Evolutionary conservation across 2,797 vertebrate species (phyloP).

Genomic region (Gallirallus australis): DNA sequence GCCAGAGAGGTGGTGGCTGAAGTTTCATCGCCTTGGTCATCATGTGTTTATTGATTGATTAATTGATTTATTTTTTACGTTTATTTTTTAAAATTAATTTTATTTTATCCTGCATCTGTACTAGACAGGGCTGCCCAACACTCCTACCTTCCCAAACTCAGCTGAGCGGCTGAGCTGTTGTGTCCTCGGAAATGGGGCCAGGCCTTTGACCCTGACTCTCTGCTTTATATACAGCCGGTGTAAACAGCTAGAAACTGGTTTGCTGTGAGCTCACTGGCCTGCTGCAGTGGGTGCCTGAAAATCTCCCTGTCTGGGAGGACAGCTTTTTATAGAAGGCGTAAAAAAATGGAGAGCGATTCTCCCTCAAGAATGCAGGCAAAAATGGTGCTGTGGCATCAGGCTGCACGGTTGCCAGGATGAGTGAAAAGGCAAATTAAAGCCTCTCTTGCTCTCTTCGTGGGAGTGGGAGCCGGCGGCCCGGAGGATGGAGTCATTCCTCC

Average conservation of each 20-base stretch:
- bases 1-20: background rate
- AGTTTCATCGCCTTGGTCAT: rapidly evolving
- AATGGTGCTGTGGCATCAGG: background rate
- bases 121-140: background rate
- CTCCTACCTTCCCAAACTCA: background rate
- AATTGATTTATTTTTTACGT: background rate
- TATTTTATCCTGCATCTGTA: background rate
- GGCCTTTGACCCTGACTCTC: background rate
- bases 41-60: background rate
- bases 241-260: background rate
- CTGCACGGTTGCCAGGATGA: background rate
- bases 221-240: background rate
- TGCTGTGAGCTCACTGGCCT: background rate
- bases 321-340: background rate
- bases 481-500: background rate
- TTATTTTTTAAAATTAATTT: background rate
- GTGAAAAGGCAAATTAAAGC: background rate
- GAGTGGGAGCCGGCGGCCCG: rapidly evolving
- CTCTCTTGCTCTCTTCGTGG: background rate
- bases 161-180: rapidly evolving
- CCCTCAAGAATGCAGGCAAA: background rate
- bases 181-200: background rate
- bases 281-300: background rate
- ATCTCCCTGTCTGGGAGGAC: background rate
- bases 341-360: background rate